A percentile compares a stretch with the other conserved stretches of the same genome.
phyloP scores from a whole-genome alignment of 2,113 vertebrate species.

The Scomber colias region DNA sequence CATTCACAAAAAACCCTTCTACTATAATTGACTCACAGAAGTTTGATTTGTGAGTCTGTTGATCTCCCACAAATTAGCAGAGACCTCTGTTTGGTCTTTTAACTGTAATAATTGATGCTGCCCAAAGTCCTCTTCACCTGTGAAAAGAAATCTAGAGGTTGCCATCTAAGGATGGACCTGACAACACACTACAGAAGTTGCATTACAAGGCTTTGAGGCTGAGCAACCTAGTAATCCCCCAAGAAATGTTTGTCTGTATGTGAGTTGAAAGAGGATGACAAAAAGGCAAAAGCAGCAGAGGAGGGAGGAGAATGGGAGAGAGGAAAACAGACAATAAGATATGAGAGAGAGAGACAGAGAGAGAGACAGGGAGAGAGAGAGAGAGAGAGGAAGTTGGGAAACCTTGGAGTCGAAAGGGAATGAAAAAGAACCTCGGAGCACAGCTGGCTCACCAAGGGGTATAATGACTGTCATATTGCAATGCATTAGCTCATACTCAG shows the following conservation, averaged over 20 bases:
- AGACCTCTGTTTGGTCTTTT: background rate
- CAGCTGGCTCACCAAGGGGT: conserved; percentile 63
- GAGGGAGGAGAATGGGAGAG: conserved; percentile 1
- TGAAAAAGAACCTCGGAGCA: conserved; percentile 40
- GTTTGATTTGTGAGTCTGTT: background rate
- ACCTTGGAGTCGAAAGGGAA: conserved; percentile 33
- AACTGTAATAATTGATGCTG: conserved; percentile 7
- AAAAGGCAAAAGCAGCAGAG: background rate
- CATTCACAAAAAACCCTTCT: background rate
- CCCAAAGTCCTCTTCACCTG: background rate
- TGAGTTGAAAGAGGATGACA: conserved; percentile 26
- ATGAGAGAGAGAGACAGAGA: too few species aligned
- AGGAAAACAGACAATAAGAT: conserved; percentile 22
- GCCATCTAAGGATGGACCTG: background rate
- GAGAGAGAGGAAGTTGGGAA: conserved; percentile 41
- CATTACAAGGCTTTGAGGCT: background rate
- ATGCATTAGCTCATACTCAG: conserved; percentile 73
- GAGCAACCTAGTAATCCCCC: background rate
- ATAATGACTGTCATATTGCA: conserved; percentile 75
- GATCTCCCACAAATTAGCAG: conserved; percentile 3
- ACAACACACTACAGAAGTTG: conserved; percentile 12
- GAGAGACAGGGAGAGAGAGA: background rate
- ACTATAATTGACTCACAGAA: background rate
- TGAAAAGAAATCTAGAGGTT: background rate
- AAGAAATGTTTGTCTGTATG: conserved; percentile 24